Base-by-base conservation (phyloP, 2,888 invertebrate genomes). In the Dicroscelio sp. region DNA sequence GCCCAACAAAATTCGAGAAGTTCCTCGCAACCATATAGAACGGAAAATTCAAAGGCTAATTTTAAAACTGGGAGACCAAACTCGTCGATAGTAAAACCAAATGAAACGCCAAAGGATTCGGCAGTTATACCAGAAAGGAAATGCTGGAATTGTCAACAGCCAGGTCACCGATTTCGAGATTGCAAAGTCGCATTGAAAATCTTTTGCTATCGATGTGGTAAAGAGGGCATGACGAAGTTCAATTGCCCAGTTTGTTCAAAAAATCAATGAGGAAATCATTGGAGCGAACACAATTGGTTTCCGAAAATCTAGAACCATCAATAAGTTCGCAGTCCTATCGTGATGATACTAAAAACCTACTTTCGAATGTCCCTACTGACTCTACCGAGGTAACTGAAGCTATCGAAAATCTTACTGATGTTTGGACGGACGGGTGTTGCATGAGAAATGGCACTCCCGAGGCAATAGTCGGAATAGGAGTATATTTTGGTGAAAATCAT, bases 371-470 rank as follows among this genome's bases (percentile, higher is more conserved):
- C 52, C 27, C 5, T 6, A 27, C 8, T 0, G 38, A 43, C 43
- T 43, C 43, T 8, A 43, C 43, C 43, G 14, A n/a, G n/a, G n/a
- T n/a, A n/a, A n/a, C n/a, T n/a, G n/a, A n/a, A n/a, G n/a, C n/a
- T n/a, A n/a, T n/a, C 43, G 43, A 14, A 30, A 69, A 38, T 25
- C 69, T 10, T n/a, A n/a, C n/a, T n/a, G 27, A 73, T 12, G 55
- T 76, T 27, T 76, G 60, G 58, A 76, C 76, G 0, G 76, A 76
- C 38, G 76, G 76, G 10, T 76, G 76, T 17, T 76, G 76, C 35
- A 17, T 76, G 25, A 30, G 25, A 4, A 76, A 76, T 38, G 76
- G 38, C 2, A 76, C 33, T 17, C 17, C 23, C 12, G 17, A 58
- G 0, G 58, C 58, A 5, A 27, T 20, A 17, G 76, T 60, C 1